Base-by-base conservation (phyloP, 1,140 invertebrate species). In the Ceratitis capitata region DNA sequence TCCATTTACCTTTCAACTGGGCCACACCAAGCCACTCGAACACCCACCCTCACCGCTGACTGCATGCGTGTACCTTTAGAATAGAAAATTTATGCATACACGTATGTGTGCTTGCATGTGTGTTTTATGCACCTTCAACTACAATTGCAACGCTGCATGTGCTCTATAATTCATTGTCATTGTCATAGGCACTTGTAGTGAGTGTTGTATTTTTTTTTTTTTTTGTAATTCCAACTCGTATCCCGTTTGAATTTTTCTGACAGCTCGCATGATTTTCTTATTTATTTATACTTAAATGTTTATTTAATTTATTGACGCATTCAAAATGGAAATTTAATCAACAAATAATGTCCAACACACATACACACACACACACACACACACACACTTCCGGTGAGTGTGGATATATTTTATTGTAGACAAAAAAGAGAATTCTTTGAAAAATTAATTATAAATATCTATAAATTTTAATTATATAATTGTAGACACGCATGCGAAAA, bases 241-340 rank as follows among this genome's bases (percentile, higher is more conserved):
- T 45, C 9, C 45, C 23, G 12, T 45, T 10, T 6, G 42, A 78
- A 78, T 47, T 78, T 32, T 78, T 45, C n/a, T 78, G 69, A 78
- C 69, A 78, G 69, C 1, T 45, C 39, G 69, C 69, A 45, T 78
- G 69, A 78, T 78, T 78, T 78, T 78, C 23, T 26, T 78, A 78
- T 78, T 78, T 45, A 78, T 78, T 78, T 45, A 78, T 78, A 45
- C 39, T 45, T 78, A 78, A 78, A 78, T 78, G 69, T 78, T 78
- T 78, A 12, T 45, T 23, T 47, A 78, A 78, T 78, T 78, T 78
- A 78, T 45, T 78, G 26, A 23, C 39, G 12, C 69, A 10, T 45
- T 78, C 39, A 14, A 78, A 78, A 78, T 78, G 69, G 42, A 78
- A 78, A 78, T 23, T 78, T 6, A 1, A 23, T 6, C 69, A 78